Evolutionary conservation across 2,888 invertebrate genomes (phyloP).

Genomic region (Pocota personata): DNA sequence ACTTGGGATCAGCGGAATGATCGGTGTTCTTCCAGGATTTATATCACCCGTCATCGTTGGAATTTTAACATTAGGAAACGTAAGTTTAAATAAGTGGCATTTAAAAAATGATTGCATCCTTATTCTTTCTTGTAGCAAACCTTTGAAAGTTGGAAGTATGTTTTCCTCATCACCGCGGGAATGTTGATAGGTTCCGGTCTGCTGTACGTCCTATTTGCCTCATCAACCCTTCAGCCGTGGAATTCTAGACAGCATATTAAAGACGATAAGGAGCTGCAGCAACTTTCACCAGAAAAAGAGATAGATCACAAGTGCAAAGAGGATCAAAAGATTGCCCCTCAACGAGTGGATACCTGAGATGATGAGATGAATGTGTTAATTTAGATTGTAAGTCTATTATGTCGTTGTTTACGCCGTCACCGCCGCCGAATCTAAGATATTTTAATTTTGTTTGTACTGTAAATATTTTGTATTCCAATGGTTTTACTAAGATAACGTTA

Average conservation of each 20-base stretch:
- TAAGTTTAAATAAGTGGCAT: conserved; percentile 81
- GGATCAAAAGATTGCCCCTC: neutral
- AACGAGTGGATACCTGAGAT: neutral
- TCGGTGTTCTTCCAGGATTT: conserved; percentile 85
- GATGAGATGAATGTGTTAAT: neutral
- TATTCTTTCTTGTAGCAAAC: conserved; percentile 84
- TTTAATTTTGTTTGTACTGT: neutral
- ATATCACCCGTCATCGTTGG: conserved; percentile 86
- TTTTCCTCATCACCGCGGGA: conserved; percentile 84
- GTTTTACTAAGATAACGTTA: conserved; percentile 27
- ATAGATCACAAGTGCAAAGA: conserved; percentile 1
- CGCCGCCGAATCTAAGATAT: conserved; percentile 18
- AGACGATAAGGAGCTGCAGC: conserved; percentile 78
- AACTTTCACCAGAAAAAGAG: conserved; percentile 55
- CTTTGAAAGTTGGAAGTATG: conserved; percentile 85
- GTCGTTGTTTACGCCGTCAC: neutral
- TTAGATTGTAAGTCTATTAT: neutral
- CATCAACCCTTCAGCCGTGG: conserved; percentile 85
- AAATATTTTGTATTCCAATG: conserved; percentile 7
- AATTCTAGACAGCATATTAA: conserved; percentile 79
- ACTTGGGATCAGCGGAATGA: conserved; percentile 86
- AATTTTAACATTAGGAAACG: conserved; percentile 85
- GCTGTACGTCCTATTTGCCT: conserved; percentile 84
- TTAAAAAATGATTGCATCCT: neutral
- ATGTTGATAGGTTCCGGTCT: conserved; percentile 84